These are phyloP conservation scores for Drosophila albomicans DNA, from an alignment of 1,140 invertebrate genomes.

Conservation along the genomic window DNA sequence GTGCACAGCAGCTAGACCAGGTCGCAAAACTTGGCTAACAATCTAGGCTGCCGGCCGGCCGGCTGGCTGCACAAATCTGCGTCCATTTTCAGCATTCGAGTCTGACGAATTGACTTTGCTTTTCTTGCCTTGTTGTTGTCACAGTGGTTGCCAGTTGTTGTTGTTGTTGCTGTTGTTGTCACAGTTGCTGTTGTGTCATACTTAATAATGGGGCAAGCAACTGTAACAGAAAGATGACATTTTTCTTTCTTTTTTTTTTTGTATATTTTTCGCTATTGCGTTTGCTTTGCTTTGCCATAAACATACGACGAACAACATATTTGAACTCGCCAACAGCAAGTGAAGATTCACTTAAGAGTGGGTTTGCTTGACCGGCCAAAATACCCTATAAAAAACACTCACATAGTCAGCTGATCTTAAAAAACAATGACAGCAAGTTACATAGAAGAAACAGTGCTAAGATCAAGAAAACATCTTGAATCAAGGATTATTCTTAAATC, in stretches of 20 bases:
- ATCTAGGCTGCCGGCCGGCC: not conserved
- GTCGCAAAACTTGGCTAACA: not conserved
- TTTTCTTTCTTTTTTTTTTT: constrained; percentile 1
- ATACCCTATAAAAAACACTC: not conserved
- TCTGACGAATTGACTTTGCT: constrained; percentile 24
- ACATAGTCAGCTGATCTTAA: too few relatives aligned
- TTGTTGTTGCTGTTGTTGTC: constrained; percentile 15
- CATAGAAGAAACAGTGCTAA: too few relatives aligned
- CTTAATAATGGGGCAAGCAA: constrained; percentile 53
- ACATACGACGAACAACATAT: not conserved
- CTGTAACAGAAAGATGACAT: constrained; percentile 52
- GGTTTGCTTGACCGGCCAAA: not conserved
- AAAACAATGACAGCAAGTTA: too few relatives aligned
- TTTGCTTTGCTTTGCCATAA: constrained; percentile 16
- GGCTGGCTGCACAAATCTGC: constrained; percentile 28
- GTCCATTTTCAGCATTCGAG: constrained; percentile 23
- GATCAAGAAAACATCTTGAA: too few relatives aligned
- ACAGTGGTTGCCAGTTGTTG: not conserved
- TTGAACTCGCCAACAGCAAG: constrained; percentile 5
- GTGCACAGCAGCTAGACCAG: not conserved
- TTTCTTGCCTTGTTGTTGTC: constrained; percentile 1
- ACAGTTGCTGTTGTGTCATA: constrained; percentile 43
- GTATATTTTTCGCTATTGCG: constrained; percentile 7
- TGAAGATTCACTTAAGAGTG: not conserved
- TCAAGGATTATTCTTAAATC: too few relatives aligned